Evolutionary conservation across 2,113 vertebrate species (phyloP).

Genomic region (Dicaeum eximium): DNA sequence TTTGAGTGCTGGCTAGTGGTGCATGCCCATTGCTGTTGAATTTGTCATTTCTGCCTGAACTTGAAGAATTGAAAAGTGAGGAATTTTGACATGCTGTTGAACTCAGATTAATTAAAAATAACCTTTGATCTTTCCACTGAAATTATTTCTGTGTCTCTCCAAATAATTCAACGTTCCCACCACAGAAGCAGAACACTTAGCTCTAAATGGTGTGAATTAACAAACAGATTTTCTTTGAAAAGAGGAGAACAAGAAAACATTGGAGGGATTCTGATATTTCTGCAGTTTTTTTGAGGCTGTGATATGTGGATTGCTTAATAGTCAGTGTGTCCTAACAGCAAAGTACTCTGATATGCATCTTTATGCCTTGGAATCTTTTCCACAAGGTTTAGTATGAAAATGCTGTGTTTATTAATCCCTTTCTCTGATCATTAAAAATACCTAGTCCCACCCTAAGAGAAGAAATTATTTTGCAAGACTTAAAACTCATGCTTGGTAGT

Average conservation of each 20-base stretch:
- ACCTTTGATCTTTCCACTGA: background rate
- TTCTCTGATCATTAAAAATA: background rate
- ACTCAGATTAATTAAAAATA: slow-evolving; percentile 29
- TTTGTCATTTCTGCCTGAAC: background rate
- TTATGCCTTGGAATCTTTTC: background rate
- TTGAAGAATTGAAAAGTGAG: background rate
- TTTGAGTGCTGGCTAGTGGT: background rate
- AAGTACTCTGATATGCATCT: background rate
- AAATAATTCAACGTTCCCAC: background rate
- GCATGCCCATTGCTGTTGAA: background rate
- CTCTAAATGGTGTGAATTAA: background rate
- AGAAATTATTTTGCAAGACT: background rate
- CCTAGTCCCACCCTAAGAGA: background rate
- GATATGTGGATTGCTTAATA: background rate
- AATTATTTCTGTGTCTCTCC: background rate
- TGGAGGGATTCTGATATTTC: background rate
- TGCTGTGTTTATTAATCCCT: background rate
- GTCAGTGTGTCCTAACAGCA: background rate
- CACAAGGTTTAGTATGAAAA: background rate
- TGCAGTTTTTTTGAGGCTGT: background rate
- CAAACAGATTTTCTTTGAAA: background rate
- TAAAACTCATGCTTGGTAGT: background rate
- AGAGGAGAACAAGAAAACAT: background rate
- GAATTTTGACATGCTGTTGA: background rate
- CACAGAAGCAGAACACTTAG: background rate